phyloP scores from a whole-genome alignment of 2,113 vertebrate species.

The Murina feae region DNA sequence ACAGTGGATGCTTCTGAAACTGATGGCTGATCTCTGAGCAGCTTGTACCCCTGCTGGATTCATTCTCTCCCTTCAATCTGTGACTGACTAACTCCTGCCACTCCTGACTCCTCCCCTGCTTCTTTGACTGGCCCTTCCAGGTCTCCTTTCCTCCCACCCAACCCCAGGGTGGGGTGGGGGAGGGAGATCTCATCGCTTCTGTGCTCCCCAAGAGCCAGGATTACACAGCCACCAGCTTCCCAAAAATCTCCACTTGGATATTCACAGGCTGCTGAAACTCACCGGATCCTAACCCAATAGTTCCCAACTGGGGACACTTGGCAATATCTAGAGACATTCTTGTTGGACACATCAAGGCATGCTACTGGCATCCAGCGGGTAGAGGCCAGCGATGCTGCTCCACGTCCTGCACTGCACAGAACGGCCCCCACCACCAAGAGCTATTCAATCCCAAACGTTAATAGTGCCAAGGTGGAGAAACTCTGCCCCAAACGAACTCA shows the following conservation, averaged over 20 bases:
- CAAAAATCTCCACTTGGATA: neutral
- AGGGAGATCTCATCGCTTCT: neutral
- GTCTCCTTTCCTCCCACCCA: neutral
- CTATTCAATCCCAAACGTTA: neutral
- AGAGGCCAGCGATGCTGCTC: neutral
- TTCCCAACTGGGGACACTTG: neutral
- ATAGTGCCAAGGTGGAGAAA: neutral
- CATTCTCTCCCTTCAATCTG: neutral
- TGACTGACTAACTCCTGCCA: neutral
- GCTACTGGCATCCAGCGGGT: neutral
- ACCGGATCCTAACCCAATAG: neutral
- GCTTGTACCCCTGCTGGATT: no score
- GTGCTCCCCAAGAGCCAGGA: neutral
- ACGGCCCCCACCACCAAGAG: neutral
- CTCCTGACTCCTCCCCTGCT: neutral
- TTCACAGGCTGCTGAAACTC: neutral
- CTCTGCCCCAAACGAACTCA: neutral
- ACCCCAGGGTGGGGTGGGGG: neutral
- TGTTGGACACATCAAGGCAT: neutral
- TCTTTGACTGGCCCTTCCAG: neutral
- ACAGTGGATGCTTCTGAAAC: neutral
- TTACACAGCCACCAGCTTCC: neutral
- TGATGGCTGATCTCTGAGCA: neutral
- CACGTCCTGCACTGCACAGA: neutral
- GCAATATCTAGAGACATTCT: neutral